Evolutionary conservation across 2,797 vertebrate species (phyloP).

Genomic region (Decapterus maruadsi): DNA sequence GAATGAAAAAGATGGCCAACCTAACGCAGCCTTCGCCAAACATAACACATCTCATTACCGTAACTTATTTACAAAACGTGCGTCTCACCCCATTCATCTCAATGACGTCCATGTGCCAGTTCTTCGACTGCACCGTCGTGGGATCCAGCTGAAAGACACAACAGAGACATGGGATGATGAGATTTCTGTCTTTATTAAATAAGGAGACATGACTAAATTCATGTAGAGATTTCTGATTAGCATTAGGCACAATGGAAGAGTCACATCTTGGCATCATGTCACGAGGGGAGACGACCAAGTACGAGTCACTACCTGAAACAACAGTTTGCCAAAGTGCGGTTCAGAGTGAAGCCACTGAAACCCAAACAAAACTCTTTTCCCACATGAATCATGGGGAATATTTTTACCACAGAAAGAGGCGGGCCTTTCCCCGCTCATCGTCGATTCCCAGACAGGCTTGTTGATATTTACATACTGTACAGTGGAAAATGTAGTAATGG

Average conservation of each 20-base stretch:
- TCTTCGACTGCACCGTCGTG: slow-evolving; percentile 96
- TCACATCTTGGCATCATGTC: not conserved
- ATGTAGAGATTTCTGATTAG: slow-evolving; percentile 3
- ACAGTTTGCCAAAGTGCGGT: no score
- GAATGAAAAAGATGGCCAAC: not conserved
- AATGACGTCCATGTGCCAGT: slow-evolving; percentile 98
- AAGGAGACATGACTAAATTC: slow-evolving; percentile 6
- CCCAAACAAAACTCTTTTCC: slow-evolving; percentile 2
- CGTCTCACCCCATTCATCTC: slow-evolving; percentile 98
- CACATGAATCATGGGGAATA: slow-evolving; percentile 8
- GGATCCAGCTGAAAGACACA: slow-evolving; percentile 92
- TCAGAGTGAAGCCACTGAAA: not conserved
- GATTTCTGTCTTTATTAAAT: slow-evolving; percentile 31
- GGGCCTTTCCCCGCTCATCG: slow-evolving; percentile 72
- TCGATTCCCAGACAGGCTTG: slow-evolving; percentile 77
- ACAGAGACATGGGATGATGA: slow-evolving; percentile 31
- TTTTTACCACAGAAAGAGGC: slow-evolving; percentile 39
- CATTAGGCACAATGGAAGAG: not conserved
- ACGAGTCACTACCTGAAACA: not conserved
- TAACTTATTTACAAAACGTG: no score
- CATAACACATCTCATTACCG: slow-evolving; percentile 1
- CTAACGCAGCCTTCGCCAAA: not conserved
- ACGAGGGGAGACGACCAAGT: not conserved
- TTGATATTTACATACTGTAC: slow-evolving; percentile 82
- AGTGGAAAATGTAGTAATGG: slow-evolving; percentile 79